phyloP scores from a whole-genome alignment of 2,113 vertebrate genomes.

The Plectropomus leopardus region DNA sequence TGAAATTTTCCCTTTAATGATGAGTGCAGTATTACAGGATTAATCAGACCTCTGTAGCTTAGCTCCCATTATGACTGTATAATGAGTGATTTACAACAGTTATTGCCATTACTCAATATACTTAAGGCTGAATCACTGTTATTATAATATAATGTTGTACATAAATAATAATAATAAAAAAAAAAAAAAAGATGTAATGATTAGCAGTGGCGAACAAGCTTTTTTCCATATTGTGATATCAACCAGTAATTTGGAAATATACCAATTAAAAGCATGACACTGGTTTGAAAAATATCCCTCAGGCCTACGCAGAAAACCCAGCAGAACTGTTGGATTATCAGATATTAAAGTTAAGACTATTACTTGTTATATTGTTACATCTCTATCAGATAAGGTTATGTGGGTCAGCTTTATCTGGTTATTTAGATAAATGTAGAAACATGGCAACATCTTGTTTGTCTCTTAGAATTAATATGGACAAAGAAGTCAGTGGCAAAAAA shows the following conservation, averaged over 20 bases:
- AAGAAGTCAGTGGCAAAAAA: background rate
- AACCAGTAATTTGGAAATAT: background rate
- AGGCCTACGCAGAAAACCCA: no score
- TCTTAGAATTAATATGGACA: background rate
- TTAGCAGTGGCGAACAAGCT: no score
- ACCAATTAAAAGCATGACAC: background rate
- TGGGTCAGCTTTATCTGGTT: background rate
- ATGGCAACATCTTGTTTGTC: background rate
- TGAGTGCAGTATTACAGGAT: background rate
- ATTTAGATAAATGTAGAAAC: background rate
- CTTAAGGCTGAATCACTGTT: no score
- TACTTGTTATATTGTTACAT: background rate
- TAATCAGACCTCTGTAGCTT: background rate
- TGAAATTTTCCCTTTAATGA: background rate
- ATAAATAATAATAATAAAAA: no score
- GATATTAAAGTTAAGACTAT: background rate
- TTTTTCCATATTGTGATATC: background rate
- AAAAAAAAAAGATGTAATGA: no score
- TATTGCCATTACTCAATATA: no score
- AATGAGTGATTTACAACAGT: background rate
- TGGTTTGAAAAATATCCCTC: no score
- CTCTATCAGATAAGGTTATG: background rate
- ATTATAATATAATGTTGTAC: no score
- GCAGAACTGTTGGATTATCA: no score
- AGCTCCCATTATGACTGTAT: no score